phyloP scores from a whole-genome alignment of 2,797 vertebrate genomes.

The Huso huso region DNA sequence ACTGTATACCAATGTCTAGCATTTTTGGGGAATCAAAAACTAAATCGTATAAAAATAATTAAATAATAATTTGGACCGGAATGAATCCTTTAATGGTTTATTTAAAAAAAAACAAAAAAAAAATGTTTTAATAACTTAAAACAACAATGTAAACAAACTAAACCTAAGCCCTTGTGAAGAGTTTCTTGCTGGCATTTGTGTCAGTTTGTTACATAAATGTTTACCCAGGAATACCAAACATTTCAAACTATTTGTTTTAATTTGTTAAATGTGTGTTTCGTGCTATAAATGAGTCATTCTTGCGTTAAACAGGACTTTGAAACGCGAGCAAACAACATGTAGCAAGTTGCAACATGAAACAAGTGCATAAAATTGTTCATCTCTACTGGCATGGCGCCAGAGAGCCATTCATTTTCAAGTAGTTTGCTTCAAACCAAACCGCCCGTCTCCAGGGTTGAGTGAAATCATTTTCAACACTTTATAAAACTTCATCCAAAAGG shows the following conservation, averaged over 20 bases:
- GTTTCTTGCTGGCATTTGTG: slow-evolving; percentile 36
- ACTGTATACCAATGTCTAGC: no score
- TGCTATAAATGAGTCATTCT: slow-evolving; percentile 40
- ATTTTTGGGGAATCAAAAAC: no score
- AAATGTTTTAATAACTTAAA: neutral
- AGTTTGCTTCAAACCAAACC: slow-evolving; percentile 44
- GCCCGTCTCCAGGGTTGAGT: slow-evolving; percentile 40
- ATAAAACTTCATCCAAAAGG: slow-evolving; percentile 42
- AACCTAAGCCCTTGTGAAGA: slow-evolving; percentile 38
- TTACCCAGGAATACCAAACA: slow-evolving; percentile 57
- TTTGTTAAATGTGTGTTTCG: slow-evolving; percentile 45
- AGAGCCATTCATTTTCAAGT: slow-evolving; percentile 50
- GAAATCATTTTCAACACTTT: slow-evolving; percentile 42
- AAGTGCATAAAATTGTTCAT: slow-evolving; percentile 38
- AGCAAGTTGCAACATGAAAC: slow-evolving; percentile 58
- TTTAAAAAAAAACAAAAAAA: neutral
- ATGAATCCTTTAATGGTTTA: neutral
- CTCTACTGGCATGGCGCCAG: slow-evolving; percentile 39
- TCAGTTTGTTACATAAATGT: slow-evolving; percentile 50
- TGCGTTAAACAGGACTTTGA: slow-evolving; percentile 41
- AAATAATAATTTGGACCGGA: no score
- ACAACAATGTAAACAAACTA: neutral
- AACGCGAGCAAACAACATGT: slow-evolving; percentile 48
- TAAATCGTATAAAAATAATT: no score
- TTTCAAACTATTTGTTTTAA: slow-evolving; percentile 55